Percentiles rank a stretch among this genome's conserved stretches.
phyloP scores from a whole-genome alignment of 2,888 invertebrate genomes.

The Arctia plantaginis region DNA sequence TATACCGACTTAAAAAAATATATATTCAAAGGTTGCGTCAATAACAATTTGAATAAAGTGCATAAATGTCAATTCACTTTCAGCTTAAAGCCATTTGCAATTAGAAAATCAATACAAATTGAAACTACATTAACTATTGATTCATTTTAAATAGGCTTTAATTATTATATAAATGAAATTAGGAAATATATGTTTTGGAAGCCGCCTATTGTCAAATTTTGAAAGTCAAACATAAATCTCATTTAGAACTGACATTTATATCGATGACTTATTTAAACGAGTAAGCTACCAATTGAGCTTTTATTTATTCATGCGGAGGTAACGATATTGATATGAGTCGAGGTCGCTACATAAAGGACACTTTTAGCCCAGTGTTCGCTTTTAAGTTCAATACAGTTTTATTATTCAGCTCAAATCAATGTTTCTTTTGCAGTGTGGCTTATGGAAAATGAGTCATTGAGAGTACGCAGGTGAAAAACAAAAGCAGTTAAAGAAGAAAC shows the following conservation, averaged over 20 bases:
- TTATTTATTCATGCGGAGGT: conserved; percentile 85
- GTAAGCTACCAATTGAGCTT: conserved; percentile 83
- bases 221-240: conserved; percentile 61
- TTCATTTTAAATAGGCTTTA: conserved; percentile 24
- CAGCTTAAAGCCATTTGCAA: conserved; percentile 10
- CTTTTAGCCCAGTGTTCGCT: conserved; percentile 66
- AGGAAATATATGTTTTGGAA: conserved; percentile 19
- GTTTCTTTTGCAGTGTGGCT: neutral
- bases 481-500: neutral
- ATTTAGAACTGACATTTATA: conserved; percentile 70
- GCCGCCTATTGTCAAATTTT: conserved; percentile 36
- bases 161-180: conserved; percentile 29
- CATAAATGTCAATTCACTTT: conserved; percentile 20
- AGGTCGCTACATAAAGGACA: conserved; percentile 81
- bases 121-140: conserved; percentile 19
- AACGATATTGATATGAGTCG: conserved; percentile 82
- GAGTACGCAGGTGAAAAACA: neutral
- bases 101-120: conserved; percentile 23
- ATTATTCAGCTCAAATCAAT: conserved; percentile 16
- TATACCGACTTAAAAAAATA: neutral
- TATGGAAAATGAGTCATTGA: neutral
- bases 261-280: conserved; percentile 76
- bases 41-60: conserved; percentile 14
- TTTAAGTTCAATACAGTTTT: conserved; percentile 60
- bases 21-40: conserved; percentile 11